Evolutionary conservation across 2,797 vertebrate species (phyloP).

Genomic region (Rhabdophis nuchalis): DNA sequence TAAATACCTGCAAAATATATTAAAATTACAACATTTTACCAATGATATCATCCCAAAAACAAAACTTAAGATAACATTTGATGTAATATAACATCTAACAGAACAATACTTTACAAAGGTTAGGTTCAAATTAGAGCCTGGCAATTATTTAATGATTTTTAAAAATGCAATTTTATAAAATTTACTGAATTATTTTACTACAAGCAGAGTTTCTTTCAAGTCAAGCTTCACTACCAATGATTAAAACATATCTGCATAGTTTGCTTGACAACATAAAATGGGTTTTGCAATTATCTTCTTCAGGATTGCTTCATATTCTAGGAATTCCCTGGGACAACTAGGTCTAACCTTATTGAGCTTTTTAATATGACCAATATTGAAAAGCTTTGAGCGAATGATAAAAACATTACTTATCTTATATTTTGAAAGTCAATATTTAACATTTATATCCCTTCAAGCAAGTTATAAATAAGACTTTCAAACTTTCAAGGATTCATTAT

Average conservation of each 20-base stretch:
- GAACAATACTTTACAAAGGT: background rate
- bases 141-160: background rate
- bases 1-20: conserved; percentile 84
- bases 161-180: too few relatives aligned
- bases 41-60: background rate
- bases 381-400: too few relatives aligned
- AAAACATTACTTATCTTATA: background rate
- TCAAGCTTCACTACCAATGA: background rate
- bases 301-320: background rate
- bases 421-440: background rate
- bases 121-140: background rate
- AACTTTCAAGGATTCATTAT: background rate
- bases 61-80: background rate
- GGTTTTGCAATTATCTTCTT: background rate
- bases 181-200: background rate
- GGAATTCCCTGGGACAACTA: background rate
- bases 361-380: background rate
- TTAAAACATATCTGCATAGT: background rate
- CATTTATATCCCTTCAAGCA: background rate
- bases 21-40: background rate
- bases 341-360: background rate
- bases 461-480: background rate
- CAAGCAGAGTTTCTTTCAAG: background rate
- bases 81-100: background rate
- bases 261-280: background rate